A percentile compares a stretch with the other conserved stretches of the same genome.
Conservation (phyloP, 2,797 vertebrate genomes). For the Podargus strigoides region DNA sequence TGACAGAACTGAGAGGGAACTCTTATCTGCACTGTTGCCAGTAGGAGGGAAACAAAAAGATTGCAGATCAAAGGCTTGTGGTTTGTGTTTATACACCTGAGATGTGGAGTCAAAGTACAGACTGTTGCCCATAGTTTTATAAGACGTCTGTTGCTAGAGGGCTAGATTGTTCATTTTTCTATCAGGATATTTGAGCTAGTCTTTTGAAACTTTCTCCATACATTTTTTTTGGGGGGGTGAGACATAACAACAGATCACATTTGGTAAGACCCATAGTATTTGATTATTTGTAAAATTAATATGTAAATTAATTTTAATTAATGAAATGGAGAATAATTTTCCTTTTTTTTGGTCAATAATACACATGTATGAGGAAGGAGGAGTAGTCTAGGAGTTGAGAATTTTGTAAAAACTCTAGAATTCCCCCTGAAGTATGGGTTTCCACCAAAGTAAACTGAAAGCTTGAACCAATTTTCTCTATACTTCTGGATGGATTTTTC, state of each 20-base stretch:
- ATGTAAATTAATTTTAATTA: background rate
- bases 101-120: background rate
- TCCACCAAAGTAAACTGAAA: background rate
- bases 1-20: background rate
- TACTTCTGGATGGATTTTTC: background rate
- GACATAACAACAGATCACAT: background rate
- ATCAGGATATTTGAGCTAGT: background rate
- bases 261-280: background rate
- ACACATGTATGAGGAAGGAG: background rate
- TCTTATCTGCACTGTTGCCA: background rate
- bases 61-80: background rate
- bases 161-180: background rate
- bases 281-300: no score
- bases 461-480: background rate
- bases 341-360: background rate
- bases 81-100: background rate
- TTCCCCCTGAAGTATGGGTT: background rate
- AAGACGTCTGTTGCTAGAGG: background rate
- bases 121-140: background rate
- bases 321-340: background rate
- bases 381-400: background rate
- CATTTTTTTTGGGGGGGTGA: rapidly evolving
- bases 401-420: background rate
- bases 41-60: background rate
- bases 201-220: background rate